Percentiles rank a stretch among this genome's conserved stretches.
phyloP scores from a whole-genome alignment of 1,140 invertebrate species.

The Chrysopa pallens region DNA sequence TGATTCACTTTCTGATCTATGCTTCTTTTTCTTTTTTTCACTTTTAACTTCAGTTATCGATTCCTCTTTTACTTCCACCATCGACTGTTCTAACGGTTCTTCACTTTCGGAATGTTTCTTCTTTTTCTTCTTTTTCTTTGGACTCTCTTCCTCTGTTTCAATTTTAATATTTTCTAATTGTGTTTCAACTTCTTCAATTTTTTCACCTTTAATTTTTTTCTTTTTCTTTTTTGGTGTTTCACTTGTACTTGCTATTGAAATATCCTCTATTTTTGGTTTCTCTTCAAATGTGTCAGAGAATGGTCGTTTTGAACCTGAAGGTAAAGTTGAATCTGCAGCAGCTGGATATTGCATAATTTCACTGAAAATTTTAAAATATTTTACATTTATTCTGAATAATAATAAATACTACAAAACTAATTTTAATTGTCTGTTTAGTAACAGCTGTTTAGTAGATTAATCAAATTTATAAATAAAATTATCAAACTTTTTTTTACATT shows the following conservation, averaged over 20 bases:
- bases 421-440: slow-evolving; percentile 13
- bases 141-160: slow-evolving; percentile 1
- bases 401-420: slow-evolving; percentile 10
- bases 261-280: slow-evolving; percentile 10
- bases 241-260: slow-evolving; percentile 4
- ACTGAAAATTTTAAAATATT: slow-evolving; percentile 22
- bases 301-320: slow-evolving; percentile 24
- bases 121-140: slow-evolving; percentile 19
- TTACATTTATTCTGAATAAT: neutral
- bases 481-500: slow-evolving; percentile 1
- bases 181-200: slow-evolving; percentile 5
- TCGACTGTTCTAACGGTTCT: slow-evolving; percentile 1
- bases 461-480: slow-evolving; percentile 9
- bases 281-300: slow-evolving; percentile 12
- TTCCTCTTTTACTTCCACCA: neutral
- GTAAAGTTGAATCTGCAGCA: slow-evolving; percentile 38
- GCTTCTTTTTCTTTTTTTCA: slow-evolving; percentile 9
- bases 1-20: slow-evolving; percentile 4
- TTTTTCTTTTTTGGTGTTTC: slow-evolving; percentile 10
- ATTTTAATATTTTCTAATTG: slow-evolving; percentile 4
- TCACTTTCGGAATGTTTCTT: slow-evolving; percentile 17
- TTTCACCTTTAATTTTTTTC: slow-evolving; percentile 9
- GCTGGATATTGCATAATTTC: slow-evolving; percentile 42
- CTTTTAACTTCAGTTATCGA: neutral
- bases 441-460: slow-evolving; percentile 17